These are phyloP conservation scores for Neolamprologus hecqui DNA, from an alignment of 2,113 vertebrate species.

Conservation along the genomic window DNA sequence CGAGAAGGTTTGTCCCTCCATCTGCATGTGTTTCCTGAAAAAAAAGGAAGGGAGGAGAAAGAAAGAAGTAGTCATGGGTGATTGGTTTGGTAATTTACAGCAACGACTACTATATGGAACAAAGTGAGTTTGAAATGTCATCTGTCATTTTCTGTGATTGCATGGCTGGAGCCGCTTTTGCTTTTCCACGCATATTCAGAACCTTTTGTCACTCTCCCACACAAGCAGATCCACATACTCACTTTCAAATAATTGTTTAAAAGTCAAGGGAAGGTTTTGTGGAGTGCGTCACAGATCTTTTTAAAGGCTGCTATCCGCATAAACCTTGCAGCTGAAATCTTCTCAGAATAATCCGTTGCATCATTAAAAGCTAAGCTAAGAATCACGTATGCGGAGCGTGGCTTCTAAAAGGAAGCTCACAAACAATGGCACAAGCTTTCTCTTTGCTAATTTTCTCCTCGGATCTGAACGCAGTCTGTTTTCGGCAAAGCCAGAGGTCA, in stretches of 20 bases:
- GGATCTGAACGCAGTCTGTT: background rate
- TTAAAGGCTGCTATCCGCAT: background rate
- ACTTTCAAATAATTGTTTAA: background rate
- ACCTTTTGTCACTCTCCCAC: background rate
- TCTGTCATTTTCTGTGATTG: slow-evolving; percentile 46
- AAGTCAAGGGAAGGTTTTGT: slow-evolving; percentile 22
- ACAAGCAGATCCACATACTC: background rate
- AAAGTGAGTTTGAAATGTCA: slow-evolving; percentile 52
- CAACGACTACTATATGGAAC: slow-evolving; percentile 7
- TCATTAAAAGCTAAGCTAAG: background rate
- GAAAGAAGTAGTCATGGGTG: slow-evolving; percentile 2
- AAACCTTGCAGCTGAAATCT: background rate
- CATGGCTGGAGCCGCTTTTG: slow-evolving; percentile 5
- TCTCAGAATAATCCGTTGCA: background rate
- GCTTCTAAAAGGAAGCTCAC: background rate
- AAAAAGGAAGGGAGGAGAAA: background rate
- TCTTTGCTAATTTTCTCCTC: background rate
- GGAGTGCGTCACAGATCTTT: background rate
- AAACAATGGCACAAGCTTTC: background rate
- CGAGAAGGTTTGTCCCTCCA: background rate
- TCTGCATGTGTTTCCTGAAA: background rate
- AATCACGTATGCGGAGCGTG: background rate
- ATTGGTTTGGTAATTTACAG: slow-evolving; percentile 46
- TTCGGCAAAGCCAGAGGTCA: background rate
- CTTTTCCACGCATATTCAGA: slow-evolving; percentile 8